Evolutionary conservation across 2,797 vertebrate genomes (phyloP).

Genomic region (Myioborus melanocephalus): DNA sequence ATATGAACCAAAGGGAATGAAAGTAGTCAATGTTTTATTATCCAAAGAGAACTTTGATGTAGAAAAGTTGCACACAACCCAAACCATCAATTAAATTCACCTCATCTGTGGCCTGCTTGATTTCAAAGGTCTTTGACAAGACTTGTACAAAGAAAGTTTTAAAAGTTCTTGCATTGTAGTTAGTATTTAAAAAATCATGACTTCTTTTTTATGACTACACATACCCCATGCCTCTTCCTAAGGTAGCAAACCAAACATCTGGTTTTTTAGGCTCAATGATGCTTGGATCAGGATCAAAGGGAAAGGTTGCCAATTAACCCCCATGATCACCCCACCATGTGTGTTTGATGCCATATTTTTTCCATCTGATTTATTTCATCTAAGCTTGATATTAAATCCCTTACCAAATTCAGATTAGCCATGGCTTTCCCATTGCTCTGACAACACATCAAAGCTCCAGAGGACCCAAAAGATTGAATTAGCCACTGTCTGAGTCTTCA

Average conservation of each 20-base stretch:
- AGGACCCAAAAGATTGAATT: slow-evolving; percentile 35
- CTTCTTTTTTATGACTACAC: not conserved
- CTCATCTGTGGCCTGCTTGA: not conserved
- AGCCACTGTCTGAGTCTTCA: not conserved
- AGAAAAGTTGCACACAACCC: not conserved
- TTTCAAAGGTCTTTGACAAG: slow-evolving; percentile 22
- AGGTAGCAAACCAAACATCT: slow-evolving; percentile 38
- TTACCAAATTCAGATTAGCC: slow-evolving; percentile 33
- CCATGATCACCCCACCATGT: not conserved
- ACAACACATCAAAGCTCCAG: slow-evolving; percentile 42
- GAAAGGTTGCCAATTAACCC: slow-evolving; percentile 57
- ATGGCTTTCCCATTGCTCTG: not conserved
- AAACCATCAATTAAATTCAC: slow-evolving; percentile 15
- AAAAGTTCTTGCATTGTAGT: not conserved
- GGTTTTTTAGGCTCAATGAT: slow-evolving; percentile 3
- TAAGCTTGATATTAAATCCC: slow-evolving; percentile 28
- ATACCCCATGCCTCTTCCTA: not conserved
- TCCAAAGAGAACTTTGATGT: slow-evolving; percentile 12
- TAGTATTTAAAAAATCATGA: slow-evolving; percentile 29
- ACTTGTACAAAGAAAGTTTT: not conserved
- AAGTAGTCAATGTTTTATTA: slow-evolving; percentile 20
- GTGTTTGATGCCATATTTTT: slow-evolving; percentile 36
- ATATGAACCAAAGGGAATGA: not conserved
- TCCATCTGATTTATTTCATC: slow-evolving; percentile 42
- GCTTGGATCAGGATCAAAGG: slow-evolving; percentile 48